These are phyloP conservation scores for Epicampocera succincta DNA, from an alignment of 2,888 invertebrate genomes.

Conservation along the genomic window DNA sequence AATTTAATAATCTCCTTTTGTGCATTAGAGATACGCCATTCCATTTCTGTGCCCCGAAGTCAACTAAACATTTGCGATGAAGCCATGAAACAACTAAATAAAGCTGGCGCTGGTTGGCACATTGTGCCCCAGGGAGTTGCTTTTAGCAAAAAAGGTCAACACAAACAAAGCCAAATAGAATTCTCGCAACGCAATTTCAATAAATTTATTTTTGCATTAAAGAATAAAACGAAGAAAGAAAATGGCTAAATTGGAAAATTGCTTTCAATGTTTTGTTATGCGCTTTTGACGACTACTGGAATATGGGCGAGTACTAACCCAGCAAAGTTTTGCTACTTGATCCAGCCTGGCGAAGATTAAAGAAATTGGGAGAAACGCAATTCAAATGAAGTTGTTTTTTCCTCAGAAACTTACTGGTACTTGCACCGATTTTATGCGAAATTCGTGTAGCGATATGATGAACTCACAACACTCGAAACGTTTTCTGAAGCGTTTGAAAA, in stretches of 20 bases:
- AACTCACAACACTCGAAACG: too few relatives aligned
- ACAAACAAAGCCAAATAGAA: constrained; percentile 53
- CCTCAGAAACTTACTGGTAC: too few relatives aligned
- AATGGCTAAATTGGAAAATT: constrained; percentile 71
- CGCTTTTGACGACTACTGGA: constrained; percentile 33
- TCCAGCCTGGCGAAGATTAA: not conserved
- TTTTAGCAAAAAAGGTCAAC: constrained; percentile 40
- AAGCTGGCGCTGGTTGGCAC: constrained; percentile 68
- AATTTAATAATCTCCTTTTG: constrained; percentile 27
- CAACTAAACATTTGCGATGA: constrained; percentile 37
- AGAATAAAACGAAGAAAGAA: constrained; percentile 52
- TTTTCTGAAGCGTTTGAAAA: too few relatives aligned
- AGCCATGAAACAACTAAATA: constrained; percentile 58
- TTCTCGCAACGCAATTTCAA: constrained; percentile 76
- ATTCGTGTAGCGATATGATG: too few relatives aligned
- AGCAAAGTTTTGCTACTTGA: constrained; percentile 20
- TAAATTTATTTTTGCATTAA: constrained; percentile 80
- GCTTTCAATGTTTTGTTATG: constrained; percentile 68
- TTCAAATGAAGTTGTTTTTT: too few relatives aligned
- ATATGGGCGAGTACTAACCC: not conserved
- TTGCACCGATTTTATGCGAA: too few relatives aligned
- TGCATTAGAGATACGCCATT: constrained; percentile 70
- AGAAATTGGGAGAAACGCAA: too few relatives aligned
- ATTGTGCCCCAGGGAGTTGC: constrained; percentile 76
- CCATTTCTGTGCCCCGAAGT: not conserved